A percentile compares a stretch with the other conserved stretches of the same genome.
phyloP scores from a whole-genome alignment of 92 coral and sea anemone species.

The Blastomussa wellsi region DNA sequence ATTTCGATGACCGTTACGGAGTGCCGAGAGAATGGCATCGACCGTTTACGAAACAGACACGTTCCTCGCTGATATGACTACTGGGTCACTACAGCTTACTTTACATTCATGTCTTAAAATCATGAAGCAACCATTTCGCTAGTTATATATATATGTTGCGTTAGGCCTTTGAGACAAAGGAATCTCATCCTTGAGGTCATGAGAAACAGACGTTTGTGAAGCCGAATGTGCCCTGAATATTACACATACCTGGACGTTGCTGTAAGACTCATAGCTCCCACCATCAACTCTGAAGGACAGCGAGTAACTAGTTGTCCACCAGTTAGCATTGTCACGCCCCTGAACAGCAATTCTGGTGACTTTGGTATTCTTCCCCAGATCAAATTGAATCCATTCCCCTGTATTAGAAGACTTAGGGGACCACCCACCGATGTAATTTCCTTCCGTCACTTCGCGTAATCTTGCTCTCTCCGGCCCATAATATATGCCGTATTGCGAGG shows the following conservation, averaged over 20 bases:
- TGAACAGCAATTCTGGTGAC: slow-evolving; percentile 43
- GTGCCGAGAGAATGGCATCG: too few species aligned
- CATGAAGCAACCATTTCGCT: too few species aligned
- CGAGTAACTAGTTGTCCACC: slow-evolving; percentile 48
- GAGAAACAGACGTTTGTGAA: too few species aligned
- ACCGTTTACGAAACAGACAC: too few species aligned
- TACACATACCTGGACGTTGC: background rate
- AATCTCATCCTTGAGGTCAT: too few species aligned
- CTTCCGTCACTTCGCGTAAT: slow-evolving; percentile 13
- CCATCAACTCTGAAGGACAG: slow-evolving; percentile 36
- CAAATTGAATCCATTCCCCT: slow-evolving; percentile 44
- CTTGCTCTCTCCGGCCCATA: slow-evolving; percentile 33
- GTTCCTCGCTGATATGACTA: too few species aligned
- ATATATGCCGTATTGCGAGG: background rate
- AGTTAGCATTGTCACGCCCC: slow-evolving; percentile 30
- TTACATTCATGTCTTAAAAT: too few species aligned
- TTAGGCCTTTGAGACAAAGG: too few species aligned
- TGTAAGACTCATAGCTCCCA: slow-evolving; percentile 9
- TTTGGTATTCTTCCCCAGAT: slow-evolving; percentile 36
- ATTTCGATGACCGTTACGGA: too few species aligned
- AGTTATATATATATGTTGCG: too few species aligned
- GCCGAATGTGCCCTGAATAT: background rate
- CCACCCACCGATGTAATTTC: slow-evolving; percentile 37
- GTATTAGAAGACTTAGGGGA: background rate
- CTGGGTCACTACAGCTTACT: too few species aligned